Evolutionary conservation across 1,140 invertebrate species (phyloP).

Genomic region (Telenomus remus): DNA sequence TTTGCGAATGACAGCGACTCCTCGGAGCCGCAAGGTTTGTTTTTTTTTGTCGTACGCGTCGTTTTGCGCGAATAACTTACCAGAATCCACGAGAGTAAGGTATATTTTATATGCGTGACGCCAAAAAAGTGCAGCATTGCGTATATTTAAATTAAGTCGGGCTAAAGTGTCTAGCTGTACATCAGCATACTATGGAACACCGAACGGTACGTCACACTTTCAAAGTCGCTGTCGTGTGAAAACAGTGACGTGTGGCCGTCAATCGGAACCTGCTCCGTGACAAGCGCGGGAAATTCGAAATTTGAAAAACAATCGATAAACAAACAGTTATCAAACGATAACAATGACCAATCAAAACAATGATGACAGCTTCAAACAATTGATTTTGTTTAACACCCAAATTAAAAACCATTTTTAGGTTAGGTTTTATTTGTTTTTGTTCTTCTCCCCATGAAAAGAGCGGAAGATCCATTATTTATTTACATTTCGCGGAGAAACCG

Average conservation of each 20-base stretch:
- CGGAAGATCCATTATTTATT: too few relatives aligned
- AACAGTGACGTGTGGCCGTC: background rate
- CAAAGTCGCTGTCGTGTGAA: background rate
- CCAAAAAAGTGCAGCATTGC: slow-evolving; percentile 67
- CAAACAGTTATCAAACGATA: too few relatives aligned
- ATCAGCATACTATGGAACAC: slow-evolving; percentile 63
- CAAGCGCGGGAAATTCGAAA: background rate
- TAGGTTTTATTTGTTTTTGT: too few relatives aligned
- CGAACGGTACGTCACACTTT: slow-evolving; percentile 58
- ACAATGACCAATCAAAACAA: too few relatives aligned
- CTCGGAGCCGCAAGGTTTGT: slow-evolving; percentile 17
- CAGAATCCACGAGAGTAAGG: slow-evolving; percentile 61
- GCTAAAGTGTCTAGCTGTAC: slow-evolving; percentile 62
- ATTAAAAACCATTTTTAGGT: too few relatives aligned
- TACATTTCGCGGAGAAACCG: too few relatives aligned
- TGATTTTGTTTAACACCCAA: too few relatives aligned
- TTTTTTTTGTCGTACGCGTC: background rate
- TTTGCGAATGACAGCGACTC: slow-evolving; percentile 10
- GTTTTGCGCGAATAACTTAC: slow-evolving; percentile 60
- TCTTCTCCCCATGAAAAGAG: too few relatives aligned
- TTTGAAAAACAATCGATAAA: background rate
- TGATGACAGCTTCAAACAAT: too few relatives aligned
- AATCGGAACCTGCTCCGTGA: background rate
- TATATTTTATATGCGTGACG: slow-evolving; percentile 61
- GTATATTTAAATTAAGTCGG: slow-evolving; percentile 62